Evolutionary conservation across 2,797 vertebrate genomes (phyloP).

Genomic region (Parauchenoglanis punctatus): DNA sequence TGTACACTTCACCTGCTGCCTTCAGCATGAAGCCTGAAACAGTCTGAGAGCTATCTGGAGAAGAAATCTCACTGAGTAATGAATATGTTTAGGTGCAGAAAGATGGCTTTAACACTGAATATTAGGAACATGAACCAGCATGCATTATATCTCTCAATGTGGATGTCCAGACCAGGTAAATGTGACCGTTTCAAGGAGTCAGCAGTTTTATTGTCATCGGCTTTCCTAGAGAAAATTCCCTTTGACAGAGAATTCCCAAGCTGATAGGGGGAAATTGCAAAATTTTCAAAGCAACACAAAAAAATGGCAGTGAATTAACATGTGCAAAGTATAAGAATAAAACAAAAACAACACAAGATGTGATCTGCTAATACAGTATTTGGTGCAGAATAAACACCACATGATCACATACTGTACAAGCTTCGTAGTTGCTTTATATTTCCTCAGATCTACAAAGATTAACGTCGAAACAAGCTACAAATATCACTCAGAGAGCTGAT

Average conservation of each 20-base stretch:
- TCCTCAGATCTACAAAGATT: neutral
- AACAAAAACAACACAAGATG: neutral
- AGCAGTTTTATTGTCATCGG: neutral
- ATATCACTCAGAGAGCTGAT: neutral
- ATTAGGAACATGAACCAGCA: neutral
- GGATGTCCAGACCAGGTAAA: neutral
- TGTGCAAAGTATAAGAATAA: neutral
- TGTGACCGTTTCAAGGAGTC: neutral
- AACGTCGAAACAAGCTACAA: neutral
- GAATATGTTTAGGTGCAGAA: neutral
- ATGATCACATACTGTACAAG: neutral
- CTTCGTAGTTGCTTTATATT: neutral
- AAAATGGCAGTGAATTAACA: neutral
- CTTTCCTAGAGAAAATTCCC: neutral
- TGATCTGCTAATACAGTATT: too few relatives aligned
- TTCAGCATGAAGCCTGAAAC: neutral
- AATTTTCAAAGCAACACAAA: neutral
- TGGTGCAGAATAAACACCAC: too few relatives aligned
- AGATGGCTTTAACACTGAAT: too few relatives aligned
- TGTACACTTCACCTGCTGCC: conserved; percentile 5
- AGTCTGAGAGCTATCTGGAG: neutral
- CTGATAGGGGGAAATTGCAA: neutral
- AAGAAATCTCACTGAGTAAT: neutral
- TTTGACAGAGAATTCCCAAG: neutral
- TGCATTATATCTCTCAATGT: neutral